Evolutionary conservation across 2,888 invertebrate genomes (phyloP).

Genomic region (Lapara coniferarum): DNA sequence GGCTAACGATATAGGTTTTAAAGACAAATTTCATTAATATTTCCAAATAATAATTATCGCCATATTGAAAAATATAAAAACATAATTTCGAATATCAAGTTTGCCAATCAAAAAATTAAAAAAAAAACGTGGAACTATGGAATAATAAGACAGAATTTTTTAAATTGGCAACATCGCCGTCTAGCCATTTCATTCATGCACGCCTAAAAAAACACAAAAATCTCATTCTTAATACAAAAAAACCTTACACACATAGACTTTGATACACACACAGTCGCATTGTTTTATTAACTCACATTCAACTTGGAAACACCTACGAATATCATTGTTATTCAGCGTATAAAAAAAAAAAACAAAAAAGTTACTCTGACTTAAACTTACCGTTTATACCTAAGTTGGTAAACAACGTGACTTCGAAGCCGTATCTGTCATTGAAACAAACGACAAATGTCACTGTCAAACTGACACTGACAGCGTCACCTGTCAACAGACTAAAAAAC

Average conservation of each 20-base stretch:
- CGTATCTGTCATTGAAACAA: slow-evolving; percentile 50
- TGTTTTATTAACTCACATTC: slow-evolving; percentile 31
- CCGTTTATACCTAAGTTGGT: slow-evolving; percentile 59
- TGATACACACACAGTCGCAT: slow-evolving; percentile 24
- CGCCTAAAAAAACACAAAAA: background rate
- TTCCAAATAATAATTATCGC: too few relatives aligned
- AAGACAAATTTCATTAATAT: too few relatives aligned
- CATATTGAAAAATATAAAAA: too few relatives aligned
- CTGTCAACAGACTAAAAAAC: slow-evolving; percentile 13
- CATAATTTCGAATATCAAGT: too few relatives aligned
- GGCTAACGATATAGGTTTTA: too few relatives aligned
- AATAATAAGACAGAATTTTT: background rate
- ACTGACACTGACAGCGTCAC: background rate
- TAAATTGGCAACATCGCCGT: slow-evolving; percentile 2
- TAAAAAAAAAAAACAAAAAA: slow-evolving; percentile 45
- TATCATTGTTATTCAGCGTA: slow-evolving; percentile 42
- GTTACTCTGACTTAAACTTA: slow-evolving; percentile 25
- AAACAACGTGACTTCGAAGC: slow-evolving; percentile 58
- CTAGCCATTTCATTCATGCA: background rate
- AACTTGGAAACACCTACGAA: slow-evolving; percentile 40
- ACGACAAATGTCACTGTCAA: slow-evolving; percentile 5
- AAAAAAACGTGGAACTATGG: background rate
- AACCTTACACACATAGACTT: slow-evolving; percentile 3
- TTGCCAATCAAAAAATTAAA: too few relatives aligned
- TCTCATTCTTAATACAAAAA: slow-evolving; percentile 18